Base-by-base conservation (phyloP, 2,797 vertebrate genomes). In the Leptodactylus fallax region DNA sequence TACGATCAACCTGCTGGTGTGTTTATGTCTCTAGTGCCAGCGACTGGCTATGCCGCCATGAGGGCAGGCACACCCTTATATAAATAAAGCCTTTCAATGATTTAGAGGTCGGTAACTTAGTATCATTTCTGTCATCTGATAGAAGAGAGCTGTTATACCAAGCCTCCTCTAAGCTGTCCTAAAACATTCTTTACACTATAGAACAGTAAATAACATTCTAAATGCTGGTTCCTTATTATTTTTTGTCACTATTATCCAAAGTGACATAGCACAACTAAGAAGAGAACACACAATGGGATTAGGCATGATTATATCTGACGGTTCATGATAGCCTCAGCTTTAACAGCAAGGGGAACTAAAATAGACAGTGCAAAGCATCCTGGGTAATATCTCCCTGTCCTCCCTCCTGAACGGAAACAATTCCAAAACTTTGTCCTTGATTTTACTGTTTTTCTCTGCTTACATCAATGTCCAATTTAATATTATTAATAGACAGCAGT, bases 401-500 rank as follows among this genome's bases (percentile, higher is more conserved):
- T 14, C 55, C 36, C 67, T 80, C n/a, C n/a, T 61, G 6, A 36
- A 87, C 27, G 69, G 65, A 58, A 72, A 79, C 36, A 51, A 76
- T 82, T 81, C 71, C 56, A 71, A 63, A 71, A 55, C 85, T 58
- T 58, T 77, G 86, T 82, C 79, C 79, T 72, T 82, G 65, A 10
- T 17, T 82, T 77, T 87, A 16, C 49, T 77, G 71, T 65, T 87
- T 87, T 82, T 36, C 53, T 87, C 17, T 76, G 58, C 69, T 82
- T 87, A 23, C 80, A 76, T 87, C 86, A 81, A 47, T 77, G 86
- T 65, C 47, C 71, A 65, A 47, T 82, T 82, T 19, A 87, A 61
- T 82, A 36, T 82, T 76, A 82, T 82, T 87, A 76, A 82, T 76
- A 82, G 55, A 65, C 58, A 61, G 25, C 45, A 16, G 49, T 25